Base-by-base conservation (phyloP, 2,797 vertebrate species). In the Nyctibius grandis region DNA sequence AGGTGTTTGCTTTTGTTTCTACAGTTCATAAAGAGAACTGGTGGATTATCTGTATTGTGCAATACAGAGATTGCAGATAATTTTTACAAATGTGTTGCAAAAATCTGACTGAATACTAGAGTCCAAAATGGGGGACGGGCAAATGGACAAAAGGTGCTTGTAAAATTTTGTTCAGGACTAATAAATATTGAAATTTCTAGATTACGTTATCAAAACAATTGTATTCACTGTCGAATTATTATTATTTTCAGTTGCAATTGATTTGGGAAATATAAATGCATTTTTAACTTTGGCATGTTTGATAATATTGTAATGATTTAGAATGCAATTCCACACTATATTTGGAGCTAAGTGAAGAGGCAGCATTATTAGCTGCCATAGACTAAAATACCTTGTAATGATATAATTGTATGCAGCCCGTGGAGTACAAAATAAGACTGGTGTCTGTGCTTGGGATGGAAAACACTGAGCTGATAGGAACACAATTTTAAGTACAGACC, bases 1-100 rank as follows among this genome's bases (percentile, higher is more conserved):
- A 82, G 67, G 48, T 91, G 78, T 68, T 81, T 59, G 78, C 85
- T 89, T 86, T 38, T 89, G 67, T 88, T 91, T 75, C 73, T 93
- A 57, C 82, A 73, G 65, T 47, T 90, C 70, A 19, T 25, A 53
- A 69, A 33, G 34, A 83, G 25, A 50, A 48, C 61, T 72, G 51
- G 28, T 89, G 50, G 51, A 25, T 92, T 93, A 72, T 65, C 78
- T 91, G 88, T 74, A 38, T 31, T 72, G 40, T 18, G 50, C 64
- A 73, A 40, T 12, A 84, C 38, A 65, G 85, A 34, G 54, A 75
- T 22, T 63, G 85, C 61, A 85, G 68, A 68, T 75, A 40, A 56
- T 79, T 88, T 93, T 90, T 86, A 54, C 34, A 63, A 60, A 21
- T 50, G 29, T 45, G 59, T 93, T 69, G 68, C 47, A 57, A 28